Base-by-base conservation (phyloP, 2,888 invertebrate genomes). In the Mimas tiliae region DNA sequence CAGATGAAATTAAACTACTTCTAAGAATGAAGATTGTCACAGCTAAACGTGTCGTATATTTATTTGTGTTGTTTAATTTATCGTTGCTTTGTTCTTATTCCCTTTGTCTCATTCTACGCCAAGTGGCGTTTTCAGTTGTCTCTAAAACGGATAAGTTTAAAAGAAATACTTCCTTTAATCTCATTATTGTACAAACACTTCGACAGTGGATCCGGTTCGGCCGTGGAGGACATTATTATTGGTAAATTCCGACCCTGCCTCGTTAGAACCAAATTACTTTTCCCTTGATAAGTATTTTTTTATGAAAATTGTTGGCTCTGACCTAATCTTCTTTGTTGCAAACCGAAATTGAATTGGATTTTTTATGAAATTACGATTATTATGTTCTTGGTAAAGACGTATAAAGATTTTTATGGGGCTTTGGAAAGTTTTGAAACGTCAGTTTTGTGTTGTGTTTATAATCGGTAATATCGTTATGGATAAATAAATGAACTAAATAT, bases 1-100 rank as follows among this genome's bases (percentile, higher is more conserved):
- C 14, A 19, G 12, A 12, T 42, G 19, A 58, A 16, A n/a, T 55
- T 16, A 34, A 34, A 58, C 1, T 11, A 12, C 48, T 48, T 48
- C 76, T 70, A 68, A 73, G 73, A 74, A 70, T 72, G 74, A 55
- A 74, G 82, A 80, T 74, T 84, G 83, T 85, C 80, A 76, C 77
- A 74, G 77, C 77, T 69, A 80, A 85, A 81, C 78, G 81, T 82
- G 82, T 74, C 77, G 75, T 72, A 76, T 83, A 81, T 87, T 85
- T 84, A 81, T 83, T 85, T 83, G 84, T 79, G 77, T 77, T 81
- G 77, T 85, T 86, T 84, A 88, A 88, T 86, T 85, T 85, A 83
- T 82, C 79, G 86, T 76, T 75, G 76, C 79, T 82, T 84, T 84
- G 82, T 85, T 79, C 73, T n/a, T 67, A 68, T 50, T 74, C 72